Conservation (phyloP, 2,888 invertebrate species). For the Colostygia pectinataria region DNA sequence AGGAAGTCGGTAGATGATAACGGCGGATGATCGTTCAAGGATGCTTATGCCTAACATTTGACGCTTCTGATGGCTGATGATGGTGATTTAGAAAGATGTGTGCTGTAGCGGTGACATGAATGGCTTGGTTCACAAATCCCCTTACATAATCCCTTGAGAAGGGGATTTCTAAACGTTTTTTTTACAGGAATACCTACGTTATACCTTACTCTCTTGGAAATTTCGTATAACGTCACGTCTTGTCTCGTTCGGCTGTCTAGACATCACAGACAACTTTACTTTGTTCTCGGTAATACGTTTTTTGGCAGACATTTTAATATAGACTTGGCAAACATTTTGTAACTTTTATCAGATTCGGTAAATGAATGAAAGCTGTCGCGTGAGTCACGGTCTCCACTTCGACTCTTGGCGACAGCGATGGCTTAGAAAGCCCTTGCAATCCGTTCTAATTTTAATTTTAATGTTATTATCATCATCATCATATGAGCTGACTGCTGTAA, state of each 20-base stretch:
- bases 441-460: constrained; percentile 33
- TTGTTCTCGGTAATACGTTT: constrained; percentile 75
- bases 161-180: too few species aligned
- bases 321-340: constrained; percentile 70
- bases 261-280: constrained; percentile 63
- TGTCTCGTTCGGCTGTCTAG: constrained; percentile 73
- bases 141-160: too few species aligned
- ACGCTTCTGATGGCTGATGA: too few species aligned
- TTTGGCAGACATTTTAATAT: constrained; percentile 73
- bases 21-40: too few species aligned
- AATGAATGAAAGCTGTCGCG: constrained; percentile 77
- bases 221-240: constrained; percentile 60
- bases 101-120: too few species aligned
- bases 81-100: too few species aligned
- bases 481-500: too few species aligned
- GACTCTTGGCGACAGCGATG: constrained; percentile 25
- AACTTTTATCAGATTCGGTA: constrained; percentile 69
- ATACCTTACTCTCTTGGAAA: constrained; percentile 42
- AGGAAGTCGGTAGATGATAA: too few species aligned
- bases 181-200: constrained; percentile 16
- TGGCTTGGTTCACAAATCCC: too few species aligned
- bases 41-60: too few species aligned
- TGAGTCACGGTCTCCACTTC: constrained; percentile 54
- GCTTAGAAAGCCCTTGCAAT: constrained; percentile 52
- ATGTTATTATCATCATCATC: constrained; percentile 37